Percentiles rank a stretch among this genome's conserved stretches.
Conservation (phyloP, 1,140 invertebrate species). For the Drosophila insularis region DNA sequence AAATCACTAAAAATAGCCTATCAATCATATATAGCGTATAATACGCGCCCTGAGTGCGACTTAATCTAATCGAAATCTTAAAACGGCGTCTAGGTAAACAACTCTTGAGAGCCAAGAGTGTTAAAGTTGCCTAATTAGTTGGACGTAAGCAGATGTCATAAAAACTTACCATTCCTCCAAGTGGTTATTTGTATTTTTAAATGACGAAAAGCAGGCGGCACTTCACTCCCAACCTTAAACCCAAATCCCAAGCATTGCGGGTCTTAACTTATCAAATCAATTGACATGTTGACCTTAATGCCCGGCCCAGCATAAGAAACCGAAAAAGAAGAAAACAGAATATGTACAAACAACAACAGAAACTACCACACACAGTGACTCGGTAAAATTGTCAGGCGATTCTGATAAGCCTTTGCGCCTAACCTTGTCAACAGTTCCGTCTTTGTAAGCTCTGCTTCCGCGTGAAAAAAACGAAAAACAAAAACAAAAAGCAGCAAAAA, state of each 20-base stretch:
- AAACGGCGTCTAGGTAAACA: constrained; percentile 74
- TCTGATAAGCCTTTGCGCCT: constrained; percentile 37
- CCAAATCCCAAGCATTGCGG: constrained; percentile 8
- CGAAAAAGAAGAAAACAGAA: neutral
- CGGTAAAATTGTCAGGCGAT: constrained; percentile 41
- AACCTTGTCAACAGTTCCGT: constrained; percentile 45
- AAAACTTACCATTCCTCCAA: constrained; percentile 24
- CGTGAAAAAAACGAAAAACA: constrained; percentile 1
- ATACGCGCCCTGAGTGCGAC: constrained; percentile 15
- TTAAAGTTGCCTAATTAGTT: constrained; percentile 44
- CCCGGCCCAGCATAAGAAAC: constrained; percentile 16
- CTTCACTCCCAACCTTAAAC: constrained; percentile 6
- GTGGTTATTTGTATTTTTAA: neutral
- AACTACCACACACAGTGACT: neutral
- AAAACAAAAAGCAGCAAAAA: neutral
- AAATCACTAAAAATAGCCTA: constrained; percentile 71
- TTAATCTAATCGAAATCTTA: constrained; percentile 71
- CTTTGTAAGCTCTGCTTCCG: constrained; percentile 51
- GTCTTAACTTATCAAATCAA: constrained; percentile 52
- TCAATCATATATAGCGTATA: constrained; percentile 64
- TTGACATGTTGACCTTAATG: constrained; percentile 68
- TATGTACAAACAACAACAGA: neutral
- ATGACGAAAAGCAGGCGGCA: too few relatives aligned
- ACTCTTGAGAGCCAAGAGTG: constrained; percentile 41
- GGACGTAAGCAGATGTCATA: constrained; percentile 36